phyloP scores from a whole-genome alignment of 2,797 vertebrate species.

The Peromyscus eremicus region DNA sequence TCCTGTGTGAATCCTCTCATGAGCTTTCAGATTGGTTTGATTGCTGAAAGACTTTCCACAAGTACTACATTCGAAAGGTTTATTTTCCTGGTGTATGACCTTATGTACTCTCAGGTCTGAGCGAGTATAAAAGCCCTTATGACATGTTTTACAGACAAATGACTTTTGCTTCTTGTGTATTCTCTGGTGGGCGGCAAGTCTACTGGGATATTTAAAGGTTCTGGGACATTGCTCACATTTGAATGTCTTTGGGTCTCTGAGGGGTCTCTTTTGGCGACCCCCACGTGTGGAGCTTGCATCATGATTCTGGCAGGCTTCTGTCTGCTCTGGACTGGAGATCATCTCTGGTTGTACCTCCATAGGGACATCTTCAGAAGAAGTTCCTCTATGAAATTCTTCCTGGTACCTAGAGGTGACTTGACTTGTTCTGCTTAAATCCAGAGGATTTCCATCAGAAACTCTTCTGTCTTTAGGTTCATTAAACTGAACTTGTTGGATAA shows the following conservation, averaged over 20 bases:
- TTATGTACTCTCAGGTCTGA: slow-evolving; percentile 51
- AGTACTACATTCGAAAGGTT: neutral
- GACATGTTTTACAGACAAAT: neutral
- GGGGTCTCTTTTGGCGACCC: neutral
- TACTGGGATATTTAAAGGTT: slow-evolving; percentile 21
- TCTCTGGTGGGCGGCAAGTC: neutral
- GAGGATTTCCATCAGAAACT: neutral
- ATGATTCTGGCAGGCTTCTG: neutral
- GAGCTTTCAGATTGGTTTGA: slow-evolving; percentile 43
- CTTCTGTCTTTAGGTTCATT: neutral
- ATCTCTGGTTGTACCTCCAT: neutral
- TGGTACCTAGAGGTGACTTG: neutral
- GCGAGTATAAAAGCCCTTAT: slow-evolving; percentile 26
- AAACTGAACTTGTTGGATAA: neutral
- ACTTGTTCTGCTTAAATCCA: no score
- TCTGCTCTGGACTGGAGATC: neutral
- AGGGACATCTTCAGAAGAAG: neutral
- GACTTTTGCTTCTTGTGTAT: slow-evolving; percentile 53
- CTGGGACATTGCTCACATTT: slow-evolving; percentile 37
- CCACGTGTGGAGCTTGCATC: neutral
- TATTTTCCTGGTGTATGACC: neutral
- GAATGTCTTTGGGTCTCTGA: rapidly evolving
- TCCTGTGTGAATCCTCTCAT: slow-evolving; percentile 60
- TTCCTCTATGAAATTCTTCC: neutral
- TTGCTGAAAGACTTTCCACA: slow-evolving; percentile 52